Evolutionary conservation across 2,113 vertebrate genomes (phyloP).

Genomic region (Gobio gobio): DNA sequence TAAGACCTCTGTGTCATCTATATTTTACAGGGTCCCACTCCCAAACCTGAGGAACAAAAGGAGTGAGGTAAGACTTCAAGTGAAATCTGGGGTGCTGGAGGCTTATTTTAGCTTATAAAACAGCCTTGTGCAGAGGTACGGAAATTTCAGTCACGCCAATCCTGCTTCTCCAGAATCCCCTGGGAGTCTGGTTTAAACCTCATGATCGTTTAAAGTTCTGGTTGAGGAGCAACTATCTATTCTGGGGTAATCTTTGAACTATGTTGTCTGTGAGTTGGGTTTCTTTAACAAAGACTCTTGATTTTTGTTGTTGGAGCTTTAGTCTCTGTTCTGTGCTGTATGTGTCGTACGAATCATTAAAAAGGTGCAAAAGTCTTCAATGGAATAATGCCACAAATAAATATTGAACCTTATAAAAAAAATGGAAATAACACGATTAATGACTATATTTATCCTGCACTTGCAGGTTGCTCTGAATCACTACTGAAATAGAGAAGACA

Average conservation of each 20-base stretch:
- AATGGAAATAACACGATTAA: not conserved
- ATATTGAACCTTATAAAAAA: not conserved
- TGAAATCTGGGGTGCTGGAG: constrained; percentile 36
- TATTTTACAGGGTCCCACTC: constrained; percentile 42
- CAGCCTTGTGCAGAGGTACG: not conserved
- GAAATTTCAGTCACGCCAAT: constrained; percentile 12
- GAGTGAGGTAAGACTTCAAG: constrained; percentile 41
- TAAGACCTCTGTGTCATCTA: constrained; percentile 36
- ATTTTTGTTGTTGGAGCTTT: constrained; percentile 9
- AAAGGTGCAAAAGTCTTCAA: not conserved
- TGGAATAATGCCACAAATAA: constrained; percentile 7
- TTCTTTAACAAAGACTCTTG: constrained; percentile 20
- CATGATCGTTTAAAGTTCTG: constrained; percentile 6
- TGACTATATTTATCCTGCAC: not conserved
- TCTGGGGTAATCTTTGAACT: constrained; percentile 9
- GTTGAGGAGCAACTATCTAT: not conserved
- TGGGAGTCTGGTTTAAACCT: constrained; percentile 12
- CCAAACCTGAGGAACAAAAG: constrained; percentile 32
- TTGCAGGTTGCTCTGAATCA: not conserved
- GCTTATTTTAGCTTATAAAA: constrained; percentile 24
- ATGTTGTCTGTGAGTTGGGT: not conserved
- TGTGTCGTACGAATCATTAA: not conserved
- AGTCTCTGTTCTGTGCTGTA: not conserved
- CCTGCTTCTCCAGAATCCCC: constrained; percentile 8
- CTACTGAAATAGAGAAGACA: not conserved